phyloP scores from a whole-genome alignment of 2,888 invertebrate genomes.

The Rotaria magnacalcarata region DNA sequence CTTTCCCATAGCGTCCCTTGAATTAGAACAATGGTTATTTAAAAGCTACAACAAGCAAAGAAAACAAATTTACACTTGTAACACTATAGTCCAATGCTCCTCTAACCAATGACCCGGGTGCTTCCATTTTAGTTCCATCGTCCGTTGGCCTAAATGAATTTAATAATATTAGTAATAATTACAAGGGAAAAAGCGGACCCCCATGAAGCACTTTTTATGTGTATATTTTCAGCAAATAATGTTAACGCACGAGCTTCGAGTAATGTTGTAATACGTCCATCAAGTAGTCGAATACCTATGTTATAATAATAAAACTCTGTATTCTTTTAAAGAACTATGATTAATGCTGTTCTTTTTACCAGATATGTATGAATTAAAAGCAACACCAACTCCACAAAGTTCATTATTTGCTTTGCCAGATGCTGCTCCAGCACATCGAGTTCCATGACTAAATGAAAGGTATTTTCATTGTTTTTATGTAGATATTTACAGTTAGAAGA shows the following conservation, averaged over 20 bases:
- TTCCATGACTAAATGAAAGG: constrained; percentile 38
- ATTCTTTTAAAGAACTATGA: neutral
- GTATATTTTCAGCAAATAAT: constrained; percentile 2
- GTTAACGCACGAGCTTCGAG: constrained; percentile 43
- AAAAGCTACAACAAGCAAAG: neutral
- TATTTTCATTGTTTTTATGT: neutral
- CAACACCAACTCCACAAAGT: constrained; percentile 44
- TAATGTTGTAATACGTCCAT: constrained; percentile 43
- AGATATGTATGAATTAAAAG: constrained; percentile 38
- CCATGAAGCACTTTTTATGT: constrained; percentile 46
- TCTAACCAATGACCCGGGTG: constrained; percentile 33
- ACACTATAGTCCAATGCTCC: constrained; percentile 39
- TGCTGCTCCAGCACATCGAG: constrained; percentile 45
- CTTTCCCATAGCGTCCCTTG: constrained; percentile 43
- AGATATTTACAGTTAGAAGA: too few species aligned
- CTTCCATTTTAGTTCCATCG: constrained; percentile 46
- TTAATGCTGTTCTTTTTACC: neutral
- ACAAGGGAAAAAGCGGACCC: neutral
- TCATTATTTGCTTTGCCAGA: constrained; percentile 43
- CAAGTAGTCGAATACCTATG: constrained; percentile 42
- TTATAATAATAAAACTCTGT: neutral
- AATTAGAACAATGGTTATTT: neutral
- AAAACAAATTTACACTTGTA: neutral
- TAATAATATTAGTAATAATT: neutral
- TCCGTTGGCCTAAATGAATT: constrained; percentile 39